These are phyloP conservation scores for Lycorma delicatula DNA, from an alignment of 1,140 invertebrate genomes.

Conservation along the genomic window DNA sequence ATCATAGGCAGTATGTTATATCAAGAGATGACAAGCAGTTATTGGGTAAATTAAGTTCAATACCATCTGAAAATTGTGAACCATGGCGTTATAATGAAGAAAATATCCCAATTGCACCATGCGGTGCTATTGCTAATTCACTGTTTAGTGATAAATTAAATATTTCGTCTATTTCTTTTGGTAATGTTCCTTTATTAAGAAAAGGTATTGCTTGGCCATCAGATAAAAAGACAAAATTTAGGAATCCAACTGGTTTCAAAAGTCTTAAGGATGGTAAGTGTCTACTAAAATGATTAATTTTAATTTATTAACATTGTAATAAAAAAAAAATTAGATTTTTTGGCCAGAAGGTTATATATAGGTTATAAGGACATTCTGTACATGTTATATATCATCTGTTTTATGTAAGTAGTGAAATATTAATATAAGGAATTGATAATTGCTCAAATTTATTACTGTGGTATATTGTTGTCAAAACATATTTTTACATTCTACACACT, in stretches of 20 bases:
- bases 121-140: slow-evolving; percentile 98
- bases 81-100: slow-evolving; percentile 54
- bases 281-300: too few relatives aligned
- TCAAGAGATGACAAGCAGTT: slow-evolving; percentile 94
- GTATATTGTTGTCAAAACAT: too few relatives aligned
- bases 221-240: slow-evolving; percentile 90
- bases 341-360: too few relatives aligned
- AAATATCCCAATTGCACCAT: slow-evolving; percentile 72
- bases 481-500: too few relatives aligned
- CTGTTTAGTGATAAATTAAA: slow-evolving; percentile 78
- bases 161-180: not conserved
- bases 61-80: slow-evolving; percentile 62
- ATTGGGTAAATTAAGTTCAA: slow-evolving; percentile 56
- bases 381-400: too few relatives aligned
- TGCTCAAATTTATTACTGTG: too few relatives aligned
- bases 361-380: too few relatives aligned
- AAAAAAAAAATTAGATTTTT: too few relatives aligned
- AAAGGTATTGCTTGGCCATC: slow-evolving; percentile 97
- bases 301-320: too few relatives aligned
- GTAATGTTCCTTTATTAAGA: slow-evolving; percentile 59
- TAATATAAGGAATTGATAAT: too few relatives aligned
- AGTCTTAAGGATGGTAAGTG: slow-evolving; percentile 32
- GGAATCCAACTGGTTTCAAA: slow-evolving; percentile 60
- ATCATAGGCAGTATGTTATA: slow-evolving; percentile 96
- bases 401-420: too few relatives aligned